Evolutionary conservation across 2,797 vertebrate species (phyloP).

Genomic region (Paratrypauchen microcephalus): DNA sequence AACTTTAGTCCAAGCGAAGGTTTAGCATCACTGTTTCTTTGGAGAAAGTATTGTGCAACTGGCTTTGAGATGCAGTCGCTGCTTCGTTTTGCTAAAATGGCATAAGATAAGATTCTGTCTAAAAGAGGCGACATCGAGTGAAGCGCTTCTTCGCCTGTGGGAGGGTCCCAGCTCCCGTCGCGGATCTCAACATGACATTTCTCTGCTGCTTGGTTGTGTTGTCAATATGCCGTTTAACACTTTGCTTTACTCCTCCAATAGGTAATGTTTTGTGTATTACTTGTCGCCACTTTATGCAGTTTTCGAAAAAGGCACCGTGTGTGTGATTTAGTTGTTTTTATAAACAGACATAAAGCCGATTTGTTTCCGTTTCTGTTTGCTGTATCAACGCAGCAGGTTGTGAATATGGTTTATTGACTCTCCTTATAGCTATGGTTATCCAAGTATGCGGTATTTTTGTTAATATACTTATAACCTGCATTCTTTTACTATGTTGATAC

Average conservation of each 20-base stretch:
- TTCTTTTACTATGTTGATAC: background rate
- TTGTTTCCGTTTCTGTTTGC: no score
- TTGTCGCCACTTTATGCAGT: background rate
- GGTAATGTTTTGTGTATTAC: conserved; percentile 51
- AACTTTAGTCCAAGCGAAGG: background rate
- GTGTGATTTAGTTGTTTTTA: no score
- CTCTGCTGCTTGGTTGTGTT: conserved; percentile 28
- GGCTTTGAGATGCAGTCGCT: background rate
- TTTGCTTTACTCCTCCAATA: conserved; percentile 23
- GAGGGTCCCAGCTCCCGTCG: background rate
- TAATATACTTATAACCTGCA: background rate
- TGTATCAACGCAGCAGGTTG: no score
- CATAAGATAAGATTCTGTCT: conserved; percentile 13
- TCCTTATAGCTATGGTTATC: no score
- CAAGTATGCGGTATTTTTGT: background rate
- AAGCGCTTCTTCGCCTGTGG: background rate
- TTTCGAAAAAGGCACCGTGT: background rate
- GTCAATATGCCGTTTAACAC: background rate
- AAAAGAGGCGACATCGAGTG: conserved; percentile 6
- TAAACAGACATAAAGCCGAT: no score
- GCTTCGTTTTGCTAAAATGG: conserved; percentile 9
- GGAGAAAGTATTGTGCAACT: background rate
- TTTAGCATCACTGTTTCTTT: background rate
- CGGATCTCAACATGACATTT: conserved; percentile 20
- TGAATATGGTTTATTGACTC: no score